A percentile compares a stretch with the other conserved stretches of the same genome.
These are phyloP conservation scores for Hyposmocoma kahamanoa DNA, from an alignment of 1,140 invertebrate genomes.

Conservation along the genomic window DNA sequence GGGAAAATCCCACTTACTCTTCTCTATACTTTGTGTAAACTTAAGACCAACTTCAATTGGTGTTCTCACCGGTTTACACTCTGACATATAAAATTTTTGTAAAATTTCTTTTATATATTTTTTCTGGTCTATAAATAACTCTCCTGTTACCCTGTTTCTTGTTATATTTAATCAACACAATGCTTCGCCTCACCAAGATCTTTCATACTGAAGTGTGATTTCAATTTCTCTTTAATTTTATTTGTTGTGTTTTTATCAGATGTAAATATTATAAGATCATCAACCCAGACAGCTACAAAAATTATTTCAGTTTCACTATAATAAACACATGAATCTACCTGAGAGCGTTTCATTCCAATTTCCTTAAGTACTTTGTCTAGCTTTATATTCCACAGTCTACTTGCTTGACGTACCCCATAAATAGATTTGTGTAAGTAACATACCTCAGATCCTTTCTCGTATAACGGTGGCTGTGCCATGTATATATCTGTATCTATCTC, in stretches of 20 bases:
- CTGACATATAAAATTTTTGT: conserved; percentile 1
- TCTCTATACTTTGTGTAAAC: background rate
- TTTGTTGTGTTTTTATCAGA: background rate
- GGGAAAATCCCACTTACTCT: background rate
- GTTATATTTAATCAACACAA: conserved; percentile 7
- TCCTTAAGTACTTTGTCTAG: conserved; percentile 18
- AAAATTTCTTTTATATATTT: conserved; percentile 11
- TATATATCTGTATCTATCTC: conserved; percentile 54
- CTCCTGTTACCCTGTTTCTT: background rate
- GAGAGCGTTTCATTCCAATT: conserved; percentile 18
- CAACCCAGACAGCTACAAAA: conserved; percentile 25
- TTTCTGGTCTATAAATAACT: conserved; percentile 6
- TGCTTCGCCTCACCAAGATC: conserved; percentile 5
- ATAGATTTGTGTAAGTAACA: conserved; percentile 31
- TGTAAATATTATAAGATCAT: conserved; percentile 22
- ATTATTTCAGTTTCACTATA: conserved; percentile 9
- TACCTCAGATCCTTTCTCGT: conserved; percentile 16
- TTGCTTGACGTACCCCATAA: conserved; percentile 48
- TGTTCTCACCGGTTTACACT: conserved; percentile 9
- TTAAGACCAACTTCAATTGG: background rate
- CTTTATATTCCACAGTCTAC: conserved; percentile 26
- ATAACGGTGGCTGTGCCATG: conserved; percentile 33
- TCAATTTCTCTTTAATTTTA: conserved; percentile 5
- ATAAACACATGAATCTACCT: conserved; percentile 26
- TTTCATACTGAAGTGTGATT: conserved; percentile 9